phyloP scores from a whole-genome alignment of 2,797 vertebrate species.

The Cygnus olor region DNA sequence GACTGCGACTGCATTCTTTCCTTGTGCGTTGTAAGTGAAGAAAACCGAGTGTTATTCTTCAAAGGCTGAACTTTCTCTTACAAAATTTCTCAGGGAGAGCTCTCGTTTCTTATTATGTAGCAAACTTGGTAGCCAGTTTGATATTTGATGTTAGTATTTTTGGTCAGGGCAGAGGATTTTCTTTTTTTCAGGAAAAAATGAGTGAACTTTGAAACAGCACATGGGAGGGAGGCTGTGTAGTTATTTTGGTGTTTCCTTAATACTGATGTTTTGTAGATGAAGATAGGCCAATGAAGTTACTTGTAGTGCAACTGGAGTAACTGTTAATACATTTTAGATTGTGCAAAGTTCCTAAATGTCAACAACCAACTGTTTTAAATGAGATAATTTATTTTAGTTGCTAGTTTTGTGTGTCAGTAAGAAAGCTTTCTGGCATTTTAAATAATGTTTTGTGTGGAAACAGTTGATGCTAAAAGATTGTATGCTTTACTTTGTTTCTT shows the following conservation, averaged over 20 bases:
- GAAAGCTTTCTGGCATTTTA: not conserved
- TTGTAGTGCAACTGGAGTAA: not conserved
- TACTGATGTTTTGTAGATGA: not conserved
- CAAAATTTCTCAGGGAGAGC: not conserved
- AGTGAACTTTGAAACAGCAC: not conserved
- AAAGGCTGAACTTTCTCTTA: not conserved
- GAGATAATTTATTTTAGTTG: not conserved
- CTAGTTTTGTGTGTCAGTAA: not conserved
- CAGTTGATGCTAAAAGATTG: not conserved
- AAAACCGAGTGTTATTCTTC: not conserved
- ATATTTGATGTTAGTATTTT: not conserved
- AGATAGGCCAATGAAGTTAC: not conserved
- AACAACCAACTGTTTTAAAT: not conserved
- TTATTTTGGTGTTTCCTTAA: not conserved
- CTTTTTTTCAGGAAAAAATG: not conserved
- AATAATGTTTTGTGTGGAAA: not conserved
- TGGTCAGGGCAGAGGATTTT: not conserved
- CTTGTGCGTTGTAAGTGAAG: not conserved
- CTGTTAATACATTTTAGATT: not conserved
- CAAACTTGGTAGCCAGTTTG: not conserved
- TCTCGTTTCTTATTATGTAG: not conserved
- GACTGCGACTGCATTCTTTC: not conserved
- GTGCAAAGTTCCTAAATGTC: not conserved
- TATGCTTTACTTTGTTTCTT: not conserved
- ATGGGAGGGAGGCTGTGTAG: not conserved